phyloP scores from a whole-genome alignment of 2,888 invertebrate species.

The Coecobrya sp. region DNA sequence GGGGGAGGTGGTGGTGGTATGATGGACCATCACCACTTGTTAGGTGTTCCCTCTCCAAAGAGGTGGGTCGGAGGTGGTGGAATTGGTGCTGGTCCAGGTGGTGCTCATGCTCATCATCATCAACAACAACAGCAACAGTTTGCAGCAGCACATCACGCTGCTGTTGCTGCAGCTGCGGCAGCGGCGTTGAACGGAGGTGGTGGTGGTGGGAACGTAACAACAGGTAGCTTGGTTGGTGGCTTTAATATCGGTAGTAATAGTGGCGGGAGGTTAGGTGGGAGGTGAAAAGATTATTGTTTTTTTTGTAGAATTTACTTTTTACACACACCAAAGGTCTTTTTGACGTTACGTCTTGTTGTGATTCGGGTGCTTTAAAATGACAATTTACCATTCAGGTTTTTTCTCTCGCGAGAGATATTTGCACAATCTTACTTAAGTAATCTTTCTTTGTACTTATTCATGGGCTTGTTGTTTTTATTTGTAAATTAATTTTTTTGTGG shows the following conservation, averaged over 20 bases:
- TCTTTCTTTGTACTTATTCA: background rate
- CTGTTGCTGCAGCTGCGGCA: conserved; percentile 53
- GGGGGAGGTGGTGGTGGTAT: conserved; percentile 61
- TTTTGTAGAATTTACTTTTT: background rate
- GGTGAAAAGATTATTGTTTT: conserved; percentile 39
- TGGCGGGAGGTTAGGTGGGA: conserved; percentile 56
- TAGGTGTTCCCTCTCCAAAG: conserved; percentile 27
- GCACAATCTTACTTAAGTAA: background rate
- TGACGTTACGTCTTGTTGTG: conserved; percentile 71
- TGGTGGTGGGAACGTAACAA: conserved; percentile 17
- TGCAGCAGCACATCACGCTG: conserved; percentile 7
- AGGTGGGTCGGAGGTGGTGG: conserved; percentile 52
- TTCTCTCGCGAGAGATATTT: background rate
- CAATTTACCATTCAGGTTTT: background rate
- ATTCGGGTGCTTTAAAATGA: conserved; percentile 82
- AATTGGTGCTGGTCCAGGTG: background rate
- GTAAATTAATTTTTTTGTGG: conserved; percentile 17
- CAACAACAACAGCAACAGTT: background rate
- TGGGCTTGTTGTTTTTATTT: background rate
- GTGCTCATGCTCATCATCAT: background rate
- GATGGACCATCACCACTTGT: background rate
- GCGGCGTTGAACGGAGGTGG: conserved; percentile 64
- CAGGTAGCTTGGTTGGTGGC: conserved; percentile 74
- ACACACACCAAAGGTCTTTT: conserved; percentile 25
- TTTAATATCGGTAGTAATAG: conserved; percentile 70